Base-by-base conservation (phyloP, 2,797 vertebrate species). In the Chelmon rostratus region DNA sequence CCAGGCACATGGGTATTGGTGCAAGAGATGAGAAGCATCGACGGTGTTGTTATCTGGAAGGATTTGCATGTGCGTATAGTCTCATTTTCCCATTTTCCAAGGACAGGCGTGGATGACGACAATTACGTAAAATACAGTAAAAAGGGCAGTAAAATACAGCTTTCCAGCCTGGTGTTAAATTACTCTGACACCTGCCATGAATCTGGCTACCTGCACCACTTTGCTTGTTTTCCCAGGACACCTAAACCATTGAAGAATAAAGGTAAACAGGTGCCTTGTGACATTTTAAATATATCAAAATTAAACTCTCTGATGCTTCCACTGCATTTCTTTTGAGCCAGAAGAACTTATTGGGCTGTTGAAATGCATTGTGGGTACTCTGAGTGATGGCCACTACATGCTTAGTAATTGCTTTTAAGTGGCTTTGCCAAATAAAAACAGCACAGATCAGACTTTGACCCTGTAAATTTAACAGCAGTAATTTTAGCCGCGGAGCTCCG, bases 351-450 rank as follows among this genome's bases (percentile, higher is more conserved):
- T 2, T 79, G 68, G 56, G 9, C 47, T 68, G 31, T 18, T 64
- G 65, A 83, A 76, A 72, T 69, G 73, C 63, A 82, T 80, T 64
- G 46, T 73, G 78, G 73, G 40, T 65, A 67, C 16, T 66, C 10
- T 72, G 46, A 76, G 10, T 62, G 62, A 79, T 65, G 76, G 47
- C 50, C 72, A 67, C 28, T 18, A 71, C 73, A 65, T 46, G 9
- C 59, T 76, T 53, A 28, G 78, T 73, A 84, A 84, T 74, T 81
- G 81, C 64, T 54, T 68, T 53, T 66, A 69, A 82, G 80, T 79
- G 80, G 66, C 76, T 76, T 83, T 63, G 21, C 63, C 68, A 83
- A 84, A 91, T 87, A 78, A 87, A 86, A 81, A 56, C 68, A 69
- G 73, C 72, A 21, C 63, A 57, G 63, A 65, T 84, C 67, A 64